Evolutionary conservation across 2,888 invertebrate genomes (phyloP), one percentile per base, ranked within the genome.

Genomic region (Adelognathus sp.): DNA sequence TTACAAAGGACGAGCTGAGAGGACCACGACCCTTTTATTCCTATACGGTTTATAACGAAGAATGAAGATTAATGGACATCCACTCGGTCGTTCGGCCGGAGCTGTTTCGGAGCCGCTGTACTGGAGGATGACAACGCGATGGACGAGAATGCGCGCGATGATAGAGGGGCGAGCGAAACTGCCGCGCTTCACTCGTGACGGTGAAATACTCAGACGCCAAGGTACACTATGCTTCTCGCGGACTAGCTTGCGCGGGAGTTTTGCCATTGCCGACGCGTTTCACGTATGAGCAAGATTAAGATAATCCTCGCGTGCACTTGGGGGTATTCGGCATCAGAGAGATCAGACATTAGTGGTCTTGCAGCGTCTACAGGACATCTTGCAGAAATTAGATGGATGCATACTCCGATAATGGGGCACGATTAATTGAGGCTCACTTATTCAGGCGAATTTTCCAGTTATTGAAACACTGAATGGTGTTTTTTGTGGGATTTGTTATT

Each of bases 31-130:
- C 69, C 77, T 84, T 85, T 85, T 84, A 84, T 85, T 83, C 82
- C 70, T 33, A n/a, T n/a, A 56, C 77, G 64, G 70, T 85, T 86
- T 82, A 85, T 84, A 84, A 83, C 79, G 81, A 52, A 63, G 76
- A 82, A 86, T 84, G 85, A 86, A 87, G 87, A 87, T 87, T 86
- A 87, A 87, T 84, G 82, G 71, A 29, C 11, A 46, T 67, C 77
- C 60, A 60, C 74, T 41, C 54, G 24, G 67, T 72, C 61, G 63
- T 70, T 70, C 36, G 63, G 63, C 44, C 27, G 4, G 61, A 33
- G 31, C 39, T 58, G 31, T 46, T 71, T 41, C 21, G 5, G 5
- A 50, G 29, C 44, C 31, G 73, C 36, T 70, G 44, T 56, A 50
- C 63, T n/a, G n/a, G 56, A 46, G 63, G 74, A 63, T 67, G 66